Base-by-base conservation (phyloP, 1,140 invertebrate species). In the Piezodorus guildinii region DNA sequence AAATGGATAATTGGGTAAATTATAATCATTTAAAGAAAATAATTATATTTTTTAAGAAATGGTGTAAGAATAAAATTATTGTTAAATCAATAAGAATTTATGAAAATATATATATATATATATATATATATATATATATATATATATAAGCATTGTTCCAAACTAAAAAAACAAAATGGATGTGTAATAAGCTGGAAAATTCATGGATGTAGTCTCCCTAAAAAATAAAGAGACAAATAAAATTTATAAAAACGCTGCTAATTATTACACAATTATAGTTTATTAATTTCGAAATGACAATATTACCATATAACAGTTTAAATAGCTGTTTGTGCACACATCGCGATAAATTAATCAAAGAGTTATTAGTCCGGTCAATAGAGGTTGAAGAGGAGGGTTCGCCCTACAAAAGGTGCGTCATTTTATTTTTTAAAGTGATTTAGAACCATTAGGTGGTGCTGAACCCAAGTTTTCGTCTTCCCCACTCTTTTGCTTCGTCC, bases 1-100 rank as follows among this genome's bases (percentile, higher is more conserved):
- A 69, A 45, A 71, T 68, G 30, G 74, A 75, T 19, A 81, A 79
- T 69, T 81, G 80, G 79, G 79, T 80, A 72, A 71, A n/a, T 65
- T 23, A 39, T n/a, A 46, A 3, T 15, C 45, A 12, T 46, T n/a
- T 46, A 19, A 12, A 19, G 15, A 46, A 46, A 19, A 5, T 44
- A 10, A 10, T n/a, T 46, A 3, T 19, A 46, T 46, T 46, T n/a
- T 46, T n/a, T n/a, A 46, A 5, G 15, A 46, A 44, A 44, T 10
- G 9, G 43, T 44, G 9, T 44, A 10, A 44, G 16, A 16, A 10
- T 10, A 9, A 16, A 9, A 44, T 10, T 10, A 10, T 44, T 16
- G 16, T 9, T 10, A 16, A 44, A 10, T 44, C 43, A 44, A 16
- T 10, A 44, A 44, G 16, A 9, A 10, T 44, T 44, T 44, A 44